Evolutionary conservation across 2,888 invertebrate genomes (phyloP), one percentile per base, ranked within the genome.

Genomic region (Leptinotarsa haldemani): DNA sequence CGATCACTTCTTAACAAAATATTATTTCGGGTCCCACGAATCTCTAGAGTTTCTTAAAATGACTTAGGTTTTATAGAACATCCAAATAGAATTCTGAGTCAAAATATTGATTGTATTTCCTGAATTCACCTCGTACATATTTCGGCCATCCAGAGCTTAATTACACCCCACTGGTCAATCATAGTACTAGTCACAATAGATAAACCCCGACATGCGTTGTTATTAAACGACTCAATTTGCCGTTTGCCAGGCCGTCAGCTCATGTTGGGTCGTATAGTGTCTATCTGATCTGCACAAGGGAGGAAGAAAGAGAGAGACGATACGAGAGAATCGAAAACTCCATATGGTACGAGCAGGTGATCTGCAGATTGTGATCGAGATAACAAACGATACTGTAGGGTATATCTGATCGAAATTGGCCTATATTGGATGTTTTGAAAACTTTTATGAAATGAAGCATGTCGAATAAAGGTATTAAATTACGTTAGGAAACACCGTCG

Each of bases 151-250:
- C 48, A 15, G 47, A n/a, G 71, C 50, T 66, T 69, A 63, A 72
- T 68, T 73, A 80, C 79, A 80, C 81, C 78, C 77, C 77, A 77
- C 65, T 80, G 81, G 81, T 80, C 80, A 81, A 80, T 78, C 81
- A 81, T 74, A 80, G 77, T 71, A 70, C 75, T 76, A 79, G 81
- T 81, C 81, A 79, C 75, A 79, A 79, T 74, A 77, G 75, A 80
- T 81, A 70, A 79, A 78, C 76, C 78, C 77, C 71, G 72, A 67
- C 66, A 71, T 76, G 74, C 78, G 76, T 78, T 74, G 73, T 77
- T 74, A 70, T 66, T 74, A 69, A 80, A 82, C 80, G 81, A 81
- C 82, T 80, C 81, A 82, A 82, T 82, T 83, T 80, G 74, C 76
- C 74, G 73, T 74, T 74, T 65, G 50, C 53, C 63, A 9, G 40